Evolutionary conservation across 2,888 invertebrate genomes (phyloP).

Genomic region (Ophion costatus): DNA sequence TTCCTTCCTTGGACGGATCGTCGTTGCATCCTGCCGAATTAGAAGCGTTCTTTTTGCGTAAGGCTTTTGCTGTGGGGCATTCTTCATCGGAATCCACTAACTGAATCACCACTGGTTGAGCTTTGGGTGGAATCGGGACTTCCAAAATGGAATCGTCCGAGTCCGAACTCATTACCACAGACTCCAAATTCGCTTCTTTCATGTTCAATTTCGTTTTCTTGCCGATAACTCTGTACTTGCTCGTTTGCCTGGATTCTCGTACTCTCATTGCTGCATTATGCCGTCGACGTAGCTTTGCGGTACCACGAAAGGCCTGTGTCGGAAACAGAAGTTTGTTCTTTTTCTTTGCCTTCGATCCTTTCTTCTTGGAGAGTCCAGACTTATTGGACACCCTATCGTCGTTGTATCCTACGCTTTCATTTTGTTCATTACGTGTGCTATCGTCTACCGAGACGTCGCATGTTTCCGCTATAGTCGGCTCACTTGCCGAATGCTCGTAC

Average conservation of each 20-base stretch:
- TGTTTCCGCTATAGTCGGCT: background rate
- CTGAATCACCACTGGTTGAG: constrained; percentile 76
- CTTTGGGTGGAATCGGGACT: constrained; percentile 80
- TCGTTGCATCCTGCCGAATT: no score
- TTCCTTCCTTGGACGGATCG: background rate
- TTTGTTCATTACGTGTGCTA: no score
- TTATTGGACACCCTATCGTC: background rate
- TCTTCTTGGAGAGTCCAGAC: background rate
- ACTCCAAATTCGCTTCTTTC: constrained; percentile 28
- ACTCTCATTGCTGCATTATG: constrained; percentile 17
- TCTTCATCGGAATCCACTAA: constrained; percentile 72
- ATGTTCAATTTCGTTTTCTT: constrained; percentile 36
- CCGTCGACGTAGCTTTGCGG: background rate
- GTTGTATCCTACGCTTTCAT: no score
- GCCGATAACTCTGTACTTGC: constrained; percentile 64
- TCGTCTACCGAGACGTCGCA: background rate
- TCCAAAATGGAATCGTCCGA: constrained; percentile 80
- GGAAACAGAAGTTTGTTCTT: background rate
- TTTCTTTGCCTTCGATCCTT: background rate
- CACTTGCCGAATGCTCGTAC: no score
- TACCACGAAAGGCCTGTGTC: background rate
- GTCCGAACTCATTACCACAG: constrained; percentile 67
- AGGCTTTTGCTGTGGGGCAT: background rate
- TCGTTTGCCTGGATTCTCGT: constrained; percentile 20
- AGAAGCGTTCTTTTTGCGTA: no score